These are phyloP conservation scores for Coboldia fuscipes DNA, from an alignment of 1,140 invertebrate species.

Conservation along the genomic window DNA sequence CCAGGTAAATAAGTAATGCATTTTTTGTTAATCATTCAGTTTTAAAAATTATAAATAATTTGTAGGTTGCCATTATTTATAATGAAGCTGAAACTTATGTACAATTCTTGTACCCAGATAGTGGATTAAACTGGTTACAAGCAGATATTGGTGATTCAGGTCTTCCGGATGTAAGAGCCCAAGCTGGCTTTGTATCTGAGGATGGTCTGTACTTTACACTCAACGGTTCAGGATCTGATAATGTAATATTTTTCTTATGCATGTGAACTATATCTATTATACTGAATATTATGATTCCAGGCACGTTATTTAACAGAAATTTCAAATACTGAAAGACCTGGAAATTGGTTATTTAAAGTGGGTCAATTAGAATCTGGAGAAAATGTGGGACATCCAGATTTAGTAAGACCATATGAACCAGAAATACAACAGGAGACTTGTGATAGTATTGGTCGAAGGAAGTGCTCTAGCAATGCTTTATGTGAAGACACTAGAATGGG, in stretches of 20 bases:
- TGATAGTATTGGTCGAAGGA: constrained; percentile 29
- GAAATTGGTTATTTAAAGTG: constrained; percentile 66
- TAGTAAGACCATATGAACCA: constrained; percentile 22
- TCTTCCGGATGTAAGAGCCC: constrained; percentile 66
- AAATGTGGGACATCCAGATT: constrained; percentile 45
- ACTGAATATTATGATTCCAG: too few species aligned
- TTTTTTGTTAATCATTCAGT: constrained; percentile 2
- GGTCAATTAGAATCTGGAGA: constrained; percentile 30
- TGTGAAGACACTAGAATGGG: constrained; percentile 66
- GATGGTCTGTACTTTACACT: constrained; percentile 50
- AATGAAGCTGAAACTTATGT: constrained; percentile 63
- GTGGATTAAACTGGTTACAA: constrained; percentile 80
- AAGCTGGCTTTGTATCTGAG: constrained; percentile 72
- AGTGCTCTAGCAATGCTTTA: constrained; percentile 59
- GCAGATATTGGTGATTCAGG: constrained; percentile 39
- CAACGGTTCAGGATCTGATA: constrained; percentile 70
- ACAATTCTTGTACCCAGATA: constrained; percentile 66
- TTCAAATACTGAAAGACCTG: constrained; percentile 62
- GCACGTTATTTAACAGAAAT: constrained; percentile 34
- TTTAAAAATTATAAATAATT: constrained; percentile 14
- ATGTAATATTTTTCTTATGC: constrained; percentile 32
- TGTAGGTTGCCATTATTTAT: constrained; percentile 65
- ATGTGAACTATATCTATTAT: too few species aligned
- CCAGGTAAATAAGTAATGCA: constrained; percentile 10
- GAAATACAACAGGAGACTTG: constrained; percentile 24